Conservation (phyloP, 2,888 invertebrate species). For the Eristalinus sepulchralis region DNA sequence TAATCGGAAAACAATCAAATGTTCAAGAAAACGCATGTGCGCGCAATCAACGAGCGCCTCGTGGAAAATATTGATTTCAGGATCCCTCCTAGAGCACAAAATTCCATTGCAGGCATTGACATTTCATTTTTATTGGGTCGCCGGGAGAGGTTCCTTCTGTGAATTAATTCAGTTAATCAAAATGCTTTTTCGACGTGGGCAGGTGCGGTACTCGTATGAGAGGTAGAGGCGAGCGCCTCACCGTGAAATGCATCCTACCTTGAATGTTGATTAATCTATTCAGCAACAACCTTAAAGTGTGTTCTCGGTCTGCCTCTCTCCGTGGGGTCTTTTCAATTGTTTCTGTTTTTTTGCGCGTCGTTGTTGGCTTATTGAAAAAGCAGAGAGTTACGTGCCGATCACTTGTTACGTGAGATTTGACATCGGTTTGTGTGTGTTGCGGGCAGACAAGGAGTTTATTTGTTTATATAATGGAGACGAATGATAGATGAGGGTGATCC, state of each 20-base stretch:
- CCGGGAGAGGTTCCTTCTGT: not conserved
- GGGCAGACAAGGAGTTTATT: not conserved
- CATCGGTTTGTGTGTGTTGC: not conserved
- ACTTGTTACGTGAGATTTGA: slow-evolving; percentile 21
- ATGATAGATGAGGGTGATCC: not conserved
- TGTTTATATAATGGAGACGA: not conserved
- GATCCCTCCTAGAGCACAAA: not conserved
- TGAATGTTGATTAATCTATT: slow-evolving; percentile 58
- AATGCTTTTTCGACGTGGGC: not conserved
- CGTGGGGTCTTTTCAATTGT: slow-evolving; percentile 12
- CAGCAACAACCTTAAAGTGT: slow-evolving; percentile 5
- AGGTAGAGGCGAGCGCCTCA: slow-evolving; percentile 15
- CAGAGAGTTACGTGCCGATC: slow-evolving; percentile 41
- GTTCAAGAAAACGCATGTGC: not conserved
- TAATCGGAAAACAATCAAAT: slow-evolving; percentile 17
- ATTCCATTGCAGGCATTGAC: slow-evolving; percentile 30
- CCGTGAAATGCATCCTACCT: slow-evolving; percentile 43
- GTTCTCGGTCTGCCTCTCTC: slow-evolving; percentile 5
- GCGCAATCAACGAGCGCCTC: not conserved
- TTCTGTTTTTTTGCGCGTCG: not conserved
- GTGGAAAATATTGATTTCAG: slow-evolving; percentile 8
- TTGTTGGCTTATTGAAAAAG: slow-evolving; percentile 1
- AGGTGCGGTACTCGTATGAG: slow-evolving; percentile 2
- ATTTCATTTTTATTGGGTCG: not conserved
- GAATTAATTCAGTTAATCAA: slow-evolving; percentile 1